Conservation (phyloP, 2,888 invertebrate species). For the Chrysomela aeneicollis region DNA sequence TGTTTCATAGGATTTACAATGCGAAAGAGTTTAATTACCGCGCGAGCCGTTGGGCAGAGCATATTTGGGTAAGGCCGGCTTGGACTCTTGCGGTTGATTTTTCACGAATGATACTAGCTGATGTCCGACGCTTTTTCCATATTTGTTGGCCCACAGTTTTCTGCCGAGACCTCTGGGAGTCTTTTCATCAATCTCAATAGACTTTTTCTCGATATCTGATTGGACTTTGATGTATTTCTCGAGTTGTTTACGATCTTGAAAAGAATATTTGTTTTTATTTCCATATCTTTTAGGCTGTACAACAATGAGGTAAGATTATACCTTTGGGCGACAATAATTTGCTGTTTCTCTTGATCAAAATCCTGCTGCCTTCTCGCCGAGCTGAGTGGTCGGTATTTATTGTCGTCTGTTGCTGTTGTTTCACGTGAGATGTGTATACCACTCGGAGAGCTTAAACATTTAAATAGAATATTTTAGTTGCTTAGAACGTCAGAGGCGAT, state of each 20-base stretch:
- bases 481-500: background rate
- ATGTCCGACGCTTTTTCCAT: conserved; percentile 42
- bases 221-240: conserved; percentile 24
- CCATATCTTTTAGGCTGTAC: background rate
- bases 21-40: background rate
- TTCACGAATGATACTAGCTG: conserved; percentile 43
- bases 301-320: background rate
- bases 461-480: background rate
- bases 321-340: conserved; percentile 27
- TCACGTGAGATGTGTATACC: conserved; percentile 16
- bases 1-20: background rate
- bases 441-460: conserved; percentile 37
- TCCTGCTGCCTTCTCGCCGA: background rate
- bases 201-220: conserved; percentile 20
- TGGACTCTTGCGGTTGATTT: conserved; percentile 35
- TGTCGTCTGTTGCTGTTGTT: background rate
- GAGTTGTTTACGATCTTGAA: conserved; percentile 8
- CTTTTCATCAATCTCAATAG: conserved; percentile 14
- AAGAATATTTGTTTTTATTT: background rate
- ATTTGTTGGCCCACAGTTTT: conserved; percentile 45
- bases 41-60: conserved; percentile 15
- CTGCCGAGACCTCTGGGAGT: conserved; percentile 15
- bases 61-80: conserved; percentile 28
- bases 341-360: conserved; percentile 12
- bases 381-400: conserved; percentile 2